Base-by-base conservation (phyloP, 2,888 invertebrate genomes). In the Philereme vetulata region DNA sequence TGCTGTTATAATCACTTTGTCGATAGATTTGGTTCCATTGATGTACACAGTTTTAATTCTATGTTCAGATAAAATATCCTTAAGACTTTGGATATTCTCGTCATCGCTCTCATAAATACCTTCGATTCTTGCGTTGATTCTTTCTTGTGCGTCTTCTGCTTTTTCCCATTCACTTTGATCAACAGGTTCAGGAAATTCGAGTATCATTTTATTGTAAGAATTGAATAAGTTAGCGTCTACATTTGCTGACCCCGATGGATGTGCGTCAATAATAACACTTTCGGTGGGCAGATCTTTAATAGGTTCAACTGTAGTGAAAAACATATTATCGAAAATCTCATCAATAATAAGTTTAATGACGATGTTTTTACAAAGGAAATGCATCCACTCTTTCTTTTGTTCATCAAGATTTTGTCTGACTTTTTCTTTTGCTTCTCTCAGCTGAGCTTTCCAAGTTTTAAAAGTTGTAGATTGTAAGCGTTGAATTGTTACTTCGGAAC, bases 161-260 rank as follows among this genome's bases (percentile, higher is more conserved):
- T 86, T 90, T 76, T 94, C 93, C 89, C 93, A 93, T 60, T 83
- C 81, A 45, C 72, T 85, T 60, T 82, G 72, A 68, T 93, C 87
- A 4, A 81, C 64, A 0, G 94, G 94, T 70, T 90, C 90, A 0
- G 93, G 93, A 72, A 90, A 75, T 75, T 83, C 71, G 81, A 88
- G 67, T 53, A 88, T 68, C 9, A 93, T 74, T 55, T 83, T 80
- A 66, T 89, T 85, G 66, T 87, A 90, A 21, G 70, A 66, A 35
- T 68, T 80, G 67, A 86, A 81, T 56, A 91, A 74, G 46, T 78
- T 73, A 46, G 88, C 84, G 66, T 93, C 86, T 35, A 91, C 70
- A 67, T 81, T 78, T 11, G 66, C 55, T 51, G 80, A 75, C 36
- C 82, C 86, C 45, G 72, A 63, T 10, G 93, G 92, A 73, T 92